Evolutionary conservation across 1,140 invertebrate species (phyloP).

Genomic region (Dreissena rostriformis): DNA sequence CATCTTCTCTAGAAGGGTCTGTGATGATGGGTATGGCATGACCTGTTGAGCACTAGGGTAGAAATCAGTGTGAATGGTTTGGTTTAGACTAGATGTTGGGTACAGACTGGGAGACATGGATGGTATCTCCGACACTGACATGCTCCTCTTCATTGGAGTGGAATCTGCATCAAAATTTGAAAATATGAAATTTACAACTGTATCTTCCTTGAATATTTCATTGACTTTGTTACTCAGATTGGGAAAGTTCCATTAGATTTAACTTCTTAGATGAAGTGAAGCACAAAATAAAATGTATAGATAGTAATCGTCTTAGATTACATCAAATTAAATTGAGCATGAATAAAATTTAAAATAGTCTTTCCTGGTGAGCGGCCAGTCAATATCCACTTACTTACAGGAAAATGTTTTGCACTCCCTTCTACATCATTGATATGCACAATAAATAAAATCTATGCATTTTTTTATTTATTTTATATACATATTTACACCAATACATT

Average conservation of each 20-base stretch:
- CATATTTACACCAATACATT: too few relatives aligned
- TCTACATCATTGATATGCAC: too few relatives aligned
- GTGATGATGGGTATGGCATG: conserved; percentile 45
- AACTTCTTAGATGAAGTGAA: not conserved
- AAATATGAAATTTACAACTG: not conserved
- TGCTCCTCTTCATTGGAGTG: conserved; percentile 51
- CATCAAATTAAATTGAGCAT: too few relatives aligned
- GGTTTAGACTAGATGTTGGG: not conserved
- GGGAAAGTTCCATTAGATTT: not conserved
- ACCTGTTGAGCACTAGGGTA: conserved; percentile 13
- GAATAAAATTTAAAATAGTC: too few relatives aligned
- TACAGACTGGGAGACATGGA: not conserved
- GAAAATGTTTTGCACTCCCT: too few relatives aligned
- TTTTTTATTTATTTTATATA: too few relatives aligned
- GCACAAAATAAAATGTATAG: not conserved
- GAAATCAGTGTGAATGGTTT: conserved; percentile 18
- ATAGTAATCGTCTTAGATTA: not conserved
- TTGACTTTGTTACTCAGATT: too few relatives aligned
- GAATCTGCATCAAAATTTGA: conserved; percentile 33
- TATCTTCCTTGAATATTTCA: not conserved
- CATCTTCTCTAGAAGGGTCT: conserved; percentile 44
- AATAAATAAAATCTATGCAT: too few relatives aligned
- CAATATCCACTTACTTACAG: too few relatives aligned
- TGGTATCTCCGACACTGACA: conserved; percentile 35
- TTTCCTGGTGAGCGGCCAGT: too few relatives aligned